Evolutionary conservation across 1,140 invertebrate genomes (phyloP), one percentile per base, ranked within the genome.

Genomic region (Stratiolaelaps scimitus): DNA sequence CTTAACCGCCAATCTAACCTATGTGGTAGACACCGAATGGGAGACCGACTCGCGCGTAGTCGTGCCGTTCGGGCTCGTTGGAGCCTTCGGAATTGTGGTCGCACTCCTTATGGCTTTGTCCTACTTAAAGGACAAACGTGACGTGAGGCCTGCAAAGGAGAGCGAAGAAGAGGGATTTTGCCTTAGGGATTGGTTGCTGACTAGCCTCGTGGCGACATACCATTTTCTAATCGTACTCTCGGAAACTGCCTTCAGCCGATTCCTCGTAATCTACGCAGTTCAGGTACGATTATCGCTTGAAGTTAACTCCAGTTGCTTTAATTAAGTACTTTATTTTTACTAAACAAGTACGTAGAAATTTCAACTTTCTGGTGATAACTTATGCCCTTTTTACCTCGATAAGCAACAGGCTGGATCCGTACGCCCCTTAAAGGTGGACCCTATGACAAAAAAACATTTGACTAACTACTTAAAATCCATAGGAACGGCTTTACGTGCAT

Each of bases 161-260:
- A 15, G 34, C 15, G 17, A 10, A 2, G 26, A 60, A 15, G 34
- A 60, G 10, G 4, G 34, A 17, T 60, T 26, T 34, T 17, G 23
- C 20, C 5, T 60, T 23, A 60, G 53, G 2, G 23, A 60, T 26
- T 60, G 53, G 53, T 23, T 60, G 26, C 53, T 60, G 15, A 60
- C 23, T 17, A 34, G 15, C 10, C 53, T 60, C 17, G 53, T 26
- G 26, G 26, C 53, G 2, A 60, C 10, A 1, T 60, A 60, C 26
- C 23, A 20, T 10, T 60, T 60, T 26, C 13, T 60, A 34, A 34
- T 60, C 26, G 53, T 60, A 1, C 34, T 60, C 15, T 29, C 15
- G 26, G 53, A 60, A 26, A 60, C 53, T 26, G 53, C 53, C 17
- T 60, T 60, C 53, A 60, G 53, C 4, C 53, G 53, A n/a, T 60